phyloP scores from a whole-genome alignment of 2,797 vertebrate species.

The Pyrocephalus nanus region DNA sequence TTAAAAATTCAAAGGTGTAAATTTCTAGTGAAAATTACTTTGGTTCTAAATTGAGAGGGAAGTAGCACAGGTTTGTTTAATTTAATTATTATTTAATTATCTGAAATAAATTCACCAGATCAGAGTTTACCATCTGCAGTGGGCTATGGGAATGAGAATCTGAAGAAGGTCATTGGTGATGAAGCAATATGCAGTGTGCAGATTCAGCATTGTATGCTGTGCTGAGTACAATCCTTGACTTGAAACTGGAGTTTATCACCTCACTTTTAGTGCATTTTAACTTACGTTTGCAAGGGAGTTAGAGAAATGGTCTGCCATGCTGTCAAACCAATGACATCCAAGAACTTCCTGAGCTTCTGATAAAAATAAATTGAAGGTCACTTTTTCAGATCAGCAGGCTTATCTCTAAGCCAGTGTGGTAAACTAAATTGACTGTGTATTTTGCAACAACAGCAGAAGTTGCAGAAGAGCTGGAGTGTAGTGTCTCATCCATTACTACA shows the following conservation, averaged over 20 bases:
- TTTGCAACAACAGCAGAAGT: conserved; percentile 30
- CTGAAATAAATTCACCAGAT: neutral
- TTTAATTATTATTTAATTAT: neutral
- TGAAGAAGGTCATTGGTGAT: neutral
- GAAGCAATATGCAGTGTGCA: neutral
- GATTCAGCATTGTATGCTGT: neutral
- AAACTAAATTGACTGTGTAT: conserved; percentile 37
- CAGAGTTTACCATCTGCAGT: neutral
- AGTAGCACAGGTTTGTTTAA: neutral
- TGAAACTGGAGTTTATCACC: neutral
- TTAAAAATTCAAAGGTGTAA: neutral
- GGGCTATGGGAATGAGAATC: neutral
- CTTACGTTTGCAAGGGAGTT: neutral
- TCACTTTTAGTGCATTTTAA: neutral
- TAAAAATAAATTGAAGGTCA: conserved; percentile 52
- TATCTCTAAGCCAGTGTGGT: conserved; percentile 41
- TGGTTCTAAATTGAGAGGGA: neutral
- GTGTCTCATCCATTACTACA: neutral
- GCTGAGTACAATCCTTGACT: neutral
- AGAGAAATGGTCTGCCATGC: neutral
- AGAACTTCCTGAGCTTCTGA: conserved; percentile 16
- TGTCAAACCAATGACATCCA: neutral
- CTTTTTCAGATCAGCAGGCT: conserved; percentile 33
- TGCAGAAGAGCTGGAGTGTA: neutral
- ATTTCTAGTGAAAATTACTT: neutral